Evolutionary conservation across 2,888 invertebrate species (phyloP).

Genomic region (Dorcus hopei): DNA sequence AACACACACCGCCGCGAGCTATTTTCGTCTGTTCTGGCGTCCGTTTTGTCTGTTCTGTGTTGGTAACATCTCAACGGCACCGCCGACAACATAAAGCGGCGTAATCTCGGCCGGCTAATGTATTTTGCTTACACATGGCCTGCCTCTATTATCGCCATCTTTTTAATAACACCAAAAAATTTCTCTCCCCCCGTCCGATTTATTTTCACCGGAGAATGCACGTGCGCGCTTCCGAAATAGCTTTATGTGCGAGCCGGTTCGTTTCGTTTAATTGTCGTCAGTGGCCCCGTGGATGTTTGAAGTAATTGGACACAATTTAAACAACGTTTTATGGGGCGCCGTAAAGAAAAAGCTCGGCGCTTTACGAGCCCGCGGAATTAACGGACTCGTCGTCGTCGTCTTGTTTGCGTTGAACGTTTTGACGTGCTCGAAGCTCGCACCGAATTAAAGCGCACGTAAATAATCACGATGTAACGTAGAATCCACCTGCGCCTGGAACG

Average conservation of each 20-base stretch:
- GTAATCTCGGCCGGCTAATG: conserved; percentile 16
- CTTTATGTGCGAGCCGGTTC: too few species aligned
- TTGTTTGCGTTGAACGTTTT: background rate
- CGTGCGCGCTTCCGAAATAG: too few species aligned
- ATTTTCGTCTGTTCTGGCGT: conserved; percentile 20
- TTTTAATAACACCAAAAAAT: too few species aligned
- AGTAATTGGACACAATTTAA: background rate
- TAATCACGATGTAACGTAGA: background rate
- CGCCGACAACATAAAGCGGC: conserved; percentile 22
- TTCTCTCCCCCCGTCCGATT: too few species aligned
- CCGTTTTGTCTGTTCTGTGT: conserved; percentile 18
- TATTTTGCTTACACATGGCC: conserved; percentile 3
- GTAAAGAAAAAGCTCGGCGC: background rate
- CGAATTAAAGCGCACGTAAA: background rate
- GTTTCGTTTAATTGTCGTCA: too few species aligned
- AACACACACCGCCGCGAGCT: conserved; percentile 9
- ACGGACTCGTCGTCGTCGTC: background rate
- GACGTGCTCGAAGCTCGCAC: too few species aligned
- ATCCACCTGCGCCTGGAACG: conserved; percentile 10
- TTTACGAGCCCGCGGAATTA: background rate
- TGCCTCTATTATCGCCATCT: too few species aligned
- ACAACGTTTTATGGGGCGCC: background rate
- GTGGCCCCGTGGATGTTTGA: background rate
- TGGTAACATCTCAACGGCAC: conserved; percentile 17
- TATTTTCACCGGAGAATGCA: too few species aligned